Base-by-base conservation (phyloP, 2,797 vertebrate genomes). In the Hydrolagus colliei region DNA sequence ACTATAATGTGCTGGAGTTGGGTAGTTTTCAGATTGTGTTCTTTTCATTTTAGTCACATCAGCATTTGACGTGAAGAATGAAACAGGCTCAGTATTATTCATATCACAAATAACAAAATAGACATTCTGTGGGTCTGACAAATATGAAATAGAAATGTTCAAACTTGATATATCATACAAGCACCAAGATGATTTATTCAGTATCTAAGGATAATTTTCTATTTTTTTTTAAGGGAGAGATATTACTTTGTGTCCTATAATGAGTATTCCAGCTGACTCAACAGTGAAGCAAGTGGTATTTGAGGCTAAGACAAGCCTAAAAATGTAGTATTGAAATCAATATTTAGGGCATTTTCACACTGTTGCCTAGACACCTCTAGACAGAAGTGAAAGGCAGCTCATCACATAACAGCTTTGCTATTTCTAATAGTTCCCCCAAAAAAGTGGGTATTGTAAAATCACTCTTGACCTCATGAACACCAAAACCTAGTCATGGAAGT, bases 401-500 rank as follows among this genome's bases (percentile, higher is more conserved):
- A 65, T 12, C 27, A 12, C 16, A 65, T 16, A 52, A 63, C 20
- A 65, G 12, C 27, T 65, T 61, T 27, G 78, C 35, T 27, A 76
- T 76, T 41, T 76, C 74, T 76, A 80, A 16, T 65, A 14, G 20
- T 63, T 79, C 27, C 22, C 63, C n/a, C n/a, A n/a, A n/a, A 27
- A 79, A 63, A 32, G 6, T 80, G 32, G 27, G 27, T 12, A 65
- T 52, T 52, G 6, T 80, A 63, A 67, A 80, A 80, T 27, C 22
- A 80, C 16, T 65, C 61, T 65, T 27, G 59, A 78, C n/a, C 20
- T 9, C 12, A 59, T 52, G 41, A 52, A 6, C 41, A 14, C 76
- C 76, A 78, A 52, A 59, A 76, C 2, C 13, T 78, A 63, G n/a
- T 61, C 76, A 62, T 78, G 76, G 59, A 78, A 78, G n/a, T 35